Percentiles rank a stretch among this genome's conserved stretches.
These are phyloP conservation scores for Andrena trimmerana DNA, from an alignment of 2,888 invertebrate genomes.

Conservation along the genomic window DNA sequence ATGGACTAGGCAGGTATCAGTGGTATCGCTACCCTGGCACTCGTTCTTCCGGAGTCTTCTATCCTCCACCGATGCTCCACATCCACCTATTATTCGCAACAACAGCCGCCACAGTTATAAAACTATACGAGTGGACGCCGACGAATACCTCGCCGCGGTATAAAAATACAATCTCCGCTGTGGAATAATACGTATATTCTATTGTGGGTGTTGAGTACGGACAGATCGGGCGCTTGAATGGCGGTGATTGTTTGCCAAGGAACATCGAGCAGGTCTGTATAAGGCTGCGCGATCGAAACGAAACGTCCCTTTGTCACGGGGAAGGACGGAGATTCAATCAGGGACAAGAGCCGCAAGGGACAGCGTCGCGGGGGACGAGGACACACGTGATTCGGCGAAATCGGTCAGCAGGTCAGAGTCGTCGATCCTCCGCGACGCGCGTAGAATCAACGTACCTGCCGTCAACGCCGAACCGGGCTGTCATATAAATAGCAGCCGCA, in stretches of 20 bases:
- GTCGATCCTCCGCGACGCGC: background rate
- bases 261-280: background rate
- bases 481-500: background rate
- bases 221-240: background rate
- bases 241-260: background rate
- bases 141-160: background rate
- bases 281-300: background rate
- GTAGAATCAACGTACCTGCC: conserved; percentile 16
- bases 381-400: conserved; percentile 71
- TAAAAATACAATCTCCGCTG: background rate
- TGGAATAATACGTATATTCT: background rate
- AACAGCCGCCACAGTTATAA: too few species aligned
- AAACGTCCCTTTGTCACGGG: conserved; percentile 17
- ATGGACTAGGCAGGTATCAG: too few species aligned
- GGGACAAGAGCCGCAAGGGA: conserved; percentile 54
- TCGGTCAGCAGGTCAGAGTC: conserved; percentile 78
- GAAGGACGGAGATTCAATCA: conserved; percentile 52
- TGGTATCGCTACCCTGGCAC: too few species aligned
- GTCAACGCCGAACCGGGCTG: background rate
- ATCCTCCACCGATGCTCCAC: too few species aligned
- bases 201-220: background rate
- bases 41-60: too few species aligned
- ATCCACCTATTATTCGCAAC: too few species aligned
- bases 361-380: conserved; percentile 53
- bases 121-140: too few species aligned